phyloP scores from a whole-genome alignment of 2,888 invertebrate genomes.

The Teleiodes luculella region DNA sequence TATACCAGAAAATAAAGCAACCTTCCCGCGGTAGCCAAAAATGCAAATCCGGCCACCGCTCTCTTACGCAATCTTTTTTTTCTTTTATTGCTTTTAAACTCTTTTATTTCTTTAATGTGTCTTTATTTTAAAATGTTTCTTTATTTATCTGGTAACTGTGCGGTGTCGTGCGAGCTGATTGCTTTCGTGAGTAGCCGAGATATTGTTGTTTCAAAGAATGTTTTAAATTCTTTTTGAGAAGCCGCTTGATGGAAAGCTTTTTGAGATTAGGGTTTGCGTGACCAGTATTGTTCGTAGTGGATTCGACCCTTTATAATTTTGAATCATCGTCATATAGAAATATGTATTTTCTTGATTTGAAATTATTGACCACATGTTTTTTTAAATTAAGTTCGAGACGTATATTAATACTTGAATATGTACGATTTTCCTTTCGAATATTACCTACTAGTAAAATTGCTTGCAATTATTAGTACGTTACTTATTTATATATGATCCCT shows the following conservation, averaged over 20 bases:
- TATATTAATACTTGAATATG: no score
- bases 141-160: constrained; percentile 31
- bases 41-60: constrained; percentile 47
- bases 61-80: constrained; percentile 34
- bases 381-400: no score
- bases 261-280: constrained; percentile 32
- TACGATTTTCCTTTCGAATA: no score
- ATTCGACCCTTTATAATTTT: background rate
- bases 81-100: constrained; percentile 31
- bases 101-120: constrained; percentile 28
- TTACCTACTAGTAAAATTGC: no score
- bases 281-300: constrained; percentile 19
- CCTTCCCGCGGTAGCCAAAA: constrained; percentile 44
- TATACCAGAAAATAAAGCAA: no score
- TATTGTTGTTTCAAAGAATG: constrained; percentile 52
- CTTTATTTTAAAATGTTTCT: constrained; percentile 21
- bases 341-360: no score
- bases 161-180: constrained; percentile 57
- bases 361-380: no score
- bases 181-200: constrained; percentile 63
- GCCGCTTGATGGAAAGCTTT: constrained; percentile 62
- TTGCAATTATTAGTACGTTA: no score
- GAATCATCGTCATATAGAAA: no score
- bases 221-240: constrained; percentile 23
- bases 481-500: no score